A percentile compares a stretch with the other conserved stretches of the same genome.
Conservation (phyloP, 1,140 invertebrate species). For the Mactra quadrangularis region DNA sequence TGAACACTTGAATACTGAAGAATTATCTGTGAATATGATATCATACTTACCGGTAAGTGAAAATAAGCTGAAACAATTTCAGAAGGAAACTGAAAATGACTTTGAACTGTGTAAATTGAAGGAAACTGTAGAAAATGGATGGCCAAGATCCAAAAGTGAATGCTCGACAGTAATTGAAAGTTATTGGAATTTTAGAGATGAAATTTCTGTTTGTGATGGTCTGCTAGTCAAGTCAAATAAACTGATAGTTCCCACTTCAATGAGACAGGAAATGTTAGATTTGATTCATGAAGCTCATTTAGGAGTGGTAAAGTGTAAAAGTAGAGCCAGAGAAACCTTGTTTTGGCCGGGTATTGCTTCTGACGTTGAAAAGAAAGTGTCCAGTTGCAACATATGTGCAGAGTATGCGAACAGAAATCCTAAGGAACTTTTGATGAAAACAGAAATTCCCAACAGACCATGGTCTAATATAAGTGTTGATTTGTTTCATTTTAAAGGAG, state of each 20-base stretch:
- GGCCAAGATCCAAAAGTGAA: conserved; percentile 16
- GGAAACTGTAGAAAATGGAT: background rate
- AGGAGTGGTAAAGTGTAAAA: conserved; percentile 57
- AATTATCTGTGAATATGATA: background rate
- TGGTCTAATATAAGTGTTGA: background rate
- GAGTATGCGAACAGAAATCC: too few relatives aligned
- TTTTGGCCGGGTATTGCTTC: conserved; percentile 60
- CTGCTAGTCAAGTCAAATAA: background rate
- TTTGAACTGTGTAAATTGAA: background rate
- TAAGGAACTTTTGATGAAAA: background rate
- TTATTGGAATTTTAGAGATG: background rate
- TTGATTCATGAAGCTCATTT: conserved; percentile 61
- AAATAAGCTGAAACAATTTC: background rate
- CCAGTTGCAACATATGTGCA: conserved; percentile 2
- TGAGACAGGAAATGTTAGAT: conserved; percentile 33
- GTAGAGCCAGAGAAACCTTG: conserved; percentile 46
- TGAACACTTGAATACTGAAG: background rate
- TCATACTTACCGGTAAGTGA: too few relatives aligned
- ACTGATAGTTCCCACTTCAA: background rate
- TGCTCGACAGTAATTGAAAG: background rate
- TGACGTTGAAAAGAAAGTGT: background rate
- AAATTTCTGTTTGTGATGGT: background rate
- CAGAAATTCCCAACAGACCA: background rate
- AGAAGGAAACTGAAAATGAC: background rate
- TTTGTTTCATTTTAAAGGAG: background rate